Base-by-base conservation (phyloP, 2,888 invertebrate genomes). In the Calliopum simillimum region DNA sequence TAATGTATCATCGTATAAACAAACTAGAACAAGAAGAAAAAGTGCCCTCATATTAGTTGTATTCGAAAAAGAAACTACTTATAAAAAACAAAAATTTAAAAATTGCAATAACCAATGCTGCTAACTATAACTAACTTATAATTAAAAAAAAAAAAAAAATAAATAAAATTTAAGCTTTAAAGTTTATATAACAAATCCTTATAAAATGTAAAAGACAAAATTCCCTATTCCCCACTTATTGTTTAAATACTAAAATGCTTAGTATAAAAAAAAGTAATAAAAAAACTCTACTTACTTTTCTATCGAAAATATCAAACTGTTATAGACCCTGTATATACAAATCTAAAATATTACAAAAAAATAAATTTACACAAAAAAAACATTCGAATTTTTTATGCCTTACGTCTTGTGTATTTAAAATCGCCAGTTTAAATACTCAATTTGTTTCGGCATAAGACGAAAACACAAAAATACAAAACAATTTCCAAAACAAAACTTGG, bases 381-480 rank as follows among this genome's bases (percentile, higher is more conserved):
- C 79, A 80, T 79, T 80, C 80, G 78, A 82, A 83, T 82, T 80
- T 76, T 74, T 71, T 69, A 71, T 75, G 61, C 58, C 46, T 65
- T 62, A 73, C 71, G 71, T 69, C 74, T 67, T 66, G 67, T 69
- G 68, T 68, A 70, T 76, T 76, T 77, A 74, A 84, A 85, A 84
- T 85, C 85, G 85, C 85, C 85, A 85, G 85, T 85, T 83, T 79
- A 80, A 75, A 77, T 74, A 70, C 71, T 41, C 59, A 25, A 64
- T 68, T n/a, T 19, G 65, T 8, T 33, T 33, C 66, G 63, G 73
- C 76, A 79, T 73, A 68, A 72, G 76, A 71, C 72, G 66, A 71
- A 71, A 68, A 74, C 61, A 70, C 68, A 70, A 71, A 73, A 70
- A 67, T 64, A 71, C 70, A 73, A 33, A 75, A 69, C 74, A 73